Evolutionary conservation across 2,888 invertebrate genomes (phyloP).

Genomic region (Hymenopus coronatus): DNA sequence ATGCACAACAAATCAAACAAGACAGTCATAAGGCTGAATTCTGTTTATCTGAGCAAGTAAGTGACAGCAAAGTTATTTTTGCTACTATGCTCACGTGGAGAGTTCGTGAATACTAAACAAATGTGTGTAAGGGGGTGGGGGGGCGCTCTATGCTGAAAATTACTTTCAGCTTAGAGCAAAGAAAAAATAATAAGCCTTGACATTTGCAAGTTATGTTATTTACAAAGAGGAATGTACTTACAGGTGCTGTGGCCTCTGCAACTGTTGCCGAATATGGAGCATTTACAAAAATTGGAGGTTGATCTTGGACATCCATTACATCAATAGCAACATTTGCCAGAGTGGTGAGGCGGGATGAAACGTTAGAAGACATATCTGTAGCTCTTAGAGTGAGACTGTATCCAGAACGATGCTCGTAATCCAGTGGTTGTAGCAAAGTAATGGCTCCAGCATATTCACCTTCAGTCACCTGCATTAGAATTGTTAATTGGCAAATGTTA

Average conservation of each 20-base stretch:
- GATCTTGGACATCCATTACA: slow-evolving; percentile 77
- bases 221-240: slow-evolving; percentile 39
- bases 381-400: slow-evolving; percentile 69
- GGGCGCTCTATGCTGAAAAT: no score
- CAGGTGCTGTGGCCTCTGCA: slow-evolving; percentile 68
- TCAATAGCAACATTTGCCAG: slow-evolving; percentile 71
- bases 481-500: no score
- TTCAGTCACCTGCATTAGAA: slow-evolving; percentile 56
- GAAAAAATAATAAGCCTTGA: no score
- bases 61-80: no score
- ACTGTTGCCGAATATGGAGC: slow-evolving; percentile 77
- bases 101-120: no score
- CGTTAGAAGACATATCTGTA: slow-evolving; percentile 58
- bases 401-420: slow-evolving; percentile 74
- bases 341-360: slow-evolving; percentile 58
- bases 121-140: no score
- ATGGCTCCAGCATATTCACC: slow-evolving; percentile 70
- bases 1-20: no score
- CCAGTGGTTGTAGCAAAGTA: slow-evolving; percentile 63
- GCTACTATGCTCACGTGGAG: no score
- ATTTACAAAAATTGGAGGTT: slow-evolving; percentile 75
- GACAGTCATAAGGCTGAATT: no score
- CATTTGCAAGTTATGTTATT: not conserved
- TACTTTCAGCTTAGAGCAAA: no score
- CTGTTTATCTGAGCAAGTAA: no score